Conservation (phyloP, 2,797 vertebrate genomes). For the Tympanoctomys barrerae region DNA sequence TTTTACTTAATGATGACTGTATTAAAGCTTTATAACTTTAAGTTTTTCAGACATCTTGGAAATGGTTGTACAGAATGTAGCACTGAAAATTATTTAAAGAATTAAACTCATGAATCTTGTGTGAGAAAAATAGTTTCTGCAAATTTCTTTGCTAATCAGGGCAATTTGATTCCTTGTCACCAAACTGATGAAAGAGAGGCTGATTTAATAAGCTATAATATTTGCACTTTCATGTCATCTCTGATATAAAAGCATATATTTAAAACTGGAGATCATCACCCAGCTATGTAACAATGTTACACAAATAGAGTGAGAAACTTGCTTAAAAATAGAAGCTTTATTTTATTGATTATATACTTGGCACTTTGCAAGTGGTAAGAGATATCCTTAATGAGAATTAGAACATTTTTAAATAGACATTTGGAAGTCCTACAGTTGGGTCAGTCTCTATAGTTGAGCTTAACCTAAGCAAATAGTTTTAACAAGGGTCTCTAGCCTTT, state of each 20-base stretch:
- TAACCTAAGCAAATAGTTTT: constrained; percentile 3
- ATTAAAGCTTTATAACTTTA: not conserved
- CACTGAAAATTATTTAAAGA: constrained; percentile 13
- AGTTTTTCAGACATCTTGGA: constrained; percentile 2
- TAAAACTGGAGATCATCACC: constrained; percentile 58
- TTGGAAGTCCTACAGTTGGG: constrained; percentile 27
- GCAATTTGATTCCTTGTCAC: constrained; percentile 62
- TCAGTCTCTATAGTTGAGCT: not conserved
- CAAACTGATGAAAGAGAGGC: constrained; percentile 66
- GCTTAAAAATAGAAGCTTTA: constrained; percentile 51
- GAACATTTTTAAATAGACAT: not conserved
- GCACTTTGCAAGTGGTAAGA: constrained; percentile 3
- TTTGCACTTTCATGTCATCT: constrained; percentile 60
- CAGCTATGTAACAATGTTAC: constrained; percentile 5
- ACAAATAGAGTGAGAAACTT: constrained; percentile 56
- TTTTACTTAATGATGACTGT: constrained; percentile 34
- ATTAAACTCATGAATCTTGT: constrained; percentile 33
- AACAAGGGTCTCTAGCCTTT: not conserved
- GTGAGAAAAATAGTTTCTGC: constrained; percentile 42
- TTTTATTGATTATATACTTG: constrained; percentile 53
- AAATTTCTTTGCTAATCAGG: constrained; percentile 60
- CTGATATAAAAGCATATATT: constrained; percentile 48
- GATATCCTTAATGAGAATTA: constrained; percentile 23
- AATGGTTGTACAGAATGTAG: constrained; percentile 9
- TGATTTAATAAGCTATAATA: constrained; percentile 71